Evolutionary conservation across 2,888 invertebrate genomes (phyloP), one percentile per base, ranked within the genome.

Genomic region (Tethea ocularis): DNA sequence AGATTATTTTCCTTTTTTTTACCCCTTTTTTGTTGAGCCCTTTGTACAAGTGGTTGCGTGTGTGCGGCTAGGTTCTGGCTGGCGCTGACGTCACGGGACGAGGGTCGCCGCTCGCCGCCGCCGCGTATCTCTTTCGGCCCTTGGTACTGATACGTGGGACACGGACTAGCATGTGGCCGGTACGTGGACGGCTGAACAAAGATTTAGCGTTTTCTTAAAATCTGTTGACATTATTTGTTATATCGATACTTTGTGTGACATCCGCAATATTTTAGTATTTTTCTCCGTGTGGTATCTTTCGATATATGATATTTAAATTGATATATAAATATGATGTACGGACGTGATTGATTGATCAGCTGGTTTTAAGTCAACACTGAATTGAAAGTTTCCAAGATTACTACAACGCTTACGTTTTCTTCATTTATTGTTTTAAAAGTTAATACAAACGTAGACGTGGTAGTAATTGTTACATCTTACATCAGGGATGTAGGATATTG

Each of bases 71-170:
- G 92, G 85, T 91, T 91, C 81, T 80, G 87, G 80, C 74, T 92
- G 87, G 89, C 86, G 86, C 77, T 88, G 82, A 77, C 84, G 65
- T 80, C 86, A 58, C 87, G 88, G 56, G 75, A 77, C 63, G 77
- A 74, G 56, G 86, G 86, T 22, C 84, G 89, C 26, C 80, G 87
- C 57, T 86, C 89, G 67, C 89, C 91, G 71, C 91, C 92, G 68
- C 86, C 91, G 63, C 80, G 87, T 80, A 91, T 92, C 91, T 92
- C 92, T 91, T 93, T 93, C 92, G 92, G 92, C 87, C 92, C 92
- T 77, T 93, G 92, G 92, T 87, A 89, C 86, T 92, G 87, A 89
- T 66, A 54, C 62, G 5, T n/a, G 61, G 66, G 62, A 67, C 72
- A 65, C 63, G 69, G 68, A 66, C 68, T 68, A 64, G 61, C 55